A percentile compares a stretch with the other conserved stretches of the same genome.
These are phyloP conservation scores for Urocynchramus pylzowi DNA, from an alignment of 2,113 vertebrate species.

Conservation along the genomic window DNA sequence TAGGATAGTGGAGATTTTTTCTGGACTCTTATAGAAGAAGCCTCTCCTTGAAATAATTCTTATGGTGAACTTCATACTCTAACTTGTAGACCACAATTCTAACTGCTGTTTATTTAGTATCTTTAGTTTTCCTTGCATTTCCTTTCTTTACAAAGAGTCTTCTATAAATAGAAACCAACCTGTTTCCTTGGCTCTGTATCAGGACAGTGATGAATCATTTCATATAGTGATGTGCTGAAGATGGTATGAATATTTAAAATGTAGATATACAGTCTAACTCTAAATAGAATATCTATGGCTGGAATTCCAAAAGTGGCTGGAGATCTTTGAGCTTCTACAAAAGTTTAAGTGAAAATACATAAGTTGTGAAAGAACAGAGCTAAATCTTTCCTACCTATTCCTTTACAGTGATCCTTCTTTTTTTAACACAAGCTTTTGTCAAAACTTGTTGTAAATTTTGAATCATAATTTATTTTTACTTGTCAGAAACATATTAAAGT, in stretches of 20 bases:
- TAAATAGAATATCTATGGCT: not conserved
- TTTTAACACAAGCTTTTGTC: not conserved
- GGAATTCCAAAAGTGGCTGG: not conserved
- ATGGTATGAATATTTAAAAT: slow-evolving; percentile 13
- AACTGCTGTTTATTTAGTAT: not conserved
- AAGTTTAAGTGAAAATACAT: not conserved
- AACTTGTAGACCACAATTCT: not conserved
- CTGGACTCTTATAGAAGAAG: not conserved
- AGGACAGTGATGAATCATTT: not conserved
- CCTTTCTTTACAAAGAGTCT: not conserved
- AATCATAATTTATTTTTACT: not conserved
- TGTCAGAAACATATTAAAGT: not conserved
- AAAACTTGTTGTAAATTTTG: not conserved
- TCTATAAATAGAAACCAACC: not conserved
- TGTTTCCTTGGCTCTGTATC: not conserved
- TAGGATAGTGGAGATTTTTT: not conserved
- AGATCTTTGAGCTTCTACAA: not conserved
- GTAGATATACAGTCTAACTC: not conserved
- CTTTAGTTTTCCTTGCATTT: not conserved
- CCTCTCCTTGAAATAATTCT: not conserved
- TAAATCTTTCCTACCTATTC: not conserved
- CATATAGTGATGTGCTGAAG: not conserved
- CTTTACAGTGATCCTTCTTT: not conserved
- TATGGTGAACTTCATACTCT: not conserved
- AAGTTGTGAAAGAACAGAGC: not conserved